These are phyloP conservation scores for Monodelphis domestica DNA, from an alignment of 2,797 vertebrate genomes.

Conservation along the genomic window DNA sequence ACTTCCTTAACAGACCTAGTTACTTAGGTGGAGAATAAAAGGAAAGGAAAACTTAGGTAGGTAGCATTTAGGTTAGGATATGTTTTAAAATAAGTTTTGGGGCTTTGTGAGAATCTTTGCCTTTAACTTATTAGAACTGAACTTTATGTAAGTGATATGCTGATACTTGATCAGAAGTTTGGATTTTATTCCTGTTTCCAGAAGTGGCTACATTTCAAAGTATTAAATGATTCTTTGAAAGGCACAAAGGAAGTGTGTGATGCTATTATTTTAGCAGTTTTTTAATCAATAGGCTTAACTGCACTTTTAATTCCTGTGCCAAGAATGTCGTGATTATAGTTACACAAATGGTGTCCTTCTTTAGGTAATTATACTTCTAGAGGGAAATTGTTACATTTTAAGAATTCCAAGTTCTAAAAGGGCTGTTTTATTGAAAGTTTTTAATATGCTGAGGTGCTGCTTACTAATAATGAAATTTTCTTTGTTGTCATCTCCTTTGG, in stretches of 20 bases:
- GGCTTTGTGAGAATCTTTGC: not conserved
- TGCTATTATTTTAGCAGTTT: constrained; percentile 38
- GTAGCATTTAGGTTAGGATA: not conserved
- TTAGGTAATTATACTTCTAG: constrained; percentile 30
- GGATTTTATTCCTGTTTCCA: not conserved
- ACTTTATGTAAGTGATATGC: not conserved
- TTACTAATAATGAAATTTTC: not conserved
- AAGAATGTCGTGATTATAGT: constrained; percentile 20
- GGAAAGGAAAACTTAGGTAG: not conserved
- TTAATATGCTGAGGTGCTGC: constrained; percentile 40
- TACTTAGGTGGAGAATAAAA: not conserved
- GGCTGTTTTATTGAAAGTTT: constrained; percentile 38
- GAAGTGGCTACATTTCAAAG: constrained; percentile 36
- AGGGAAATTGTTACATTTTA: constrained; percentile 49
- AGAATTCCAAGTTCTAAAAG: constrained; percentile 33
- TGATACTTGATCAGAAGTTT: constrained; percentile 3
- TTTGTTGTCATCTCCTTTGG: constrained; percentile 51
- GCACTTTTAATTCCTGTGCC: not conserved
- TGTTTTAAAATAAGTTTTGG: not conserved
- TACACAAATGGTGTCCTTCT: not conserved
- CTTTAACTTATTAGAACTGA: not conserved
- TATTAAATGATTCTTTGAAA: constrained; percentile 53
- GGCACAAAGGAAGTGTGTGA: not conserved
- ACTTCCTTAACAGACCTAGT: not conserved
- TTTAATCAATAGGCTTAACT: constrained; percentile 43